Evolutionary conservation across 2,797 vertebrate species (phyloP), one percentile per base, ranked within the genome.

Genomic region (Acridotheres tristis): DNA sequence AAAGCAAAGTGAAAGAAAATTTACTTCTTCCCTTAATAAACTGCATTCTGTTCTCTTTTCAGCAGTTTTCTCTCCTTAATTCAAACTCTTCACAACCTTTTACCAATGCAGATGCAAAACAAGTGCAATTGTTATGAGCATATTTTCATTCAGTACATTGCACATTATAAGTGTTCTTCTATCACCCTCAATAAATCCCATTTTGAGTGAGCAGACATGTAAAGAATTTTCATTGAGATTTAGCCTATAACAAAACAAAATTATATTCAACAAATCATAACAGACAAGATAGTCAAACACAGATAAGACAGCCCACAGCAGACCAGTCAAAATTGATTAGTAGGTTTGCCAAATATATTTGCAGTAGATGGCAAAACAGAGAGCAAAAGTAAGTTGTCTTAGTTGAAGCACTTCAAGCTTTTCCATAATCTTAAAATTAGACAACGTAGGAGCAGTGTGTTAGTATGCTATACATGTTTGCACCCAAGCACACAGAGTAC

Each of bases 291-390:
- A 95, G 87, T 88, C 93, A 96, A 96, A 91, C 82, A 91, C 8
- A 89, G 93, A 89, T 89, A 93, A 90, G 72, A 62, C 79, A 85
- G 85, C 82, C 85, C 67, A 87, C 29, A 65, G 85, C 45, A 85
- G 66, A 84, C 63, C 82, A 96, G 95, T 96, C 94, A 94, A 67
- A 69, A 84, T 4, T 91, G 93, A 95, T 96, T 85, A 96, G 54
- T 50, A 78, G 72, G 36, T 92, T 95, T 83, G 75, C 85, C 67
- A 94, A 93, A 92, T 68, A 85, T 54, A 76, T 80, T 96, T 90
- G 53, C 81, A 76, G 65, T 72, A 82, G 79, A 89, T 54, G 55
- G 74, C 54, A 95, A 94, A 88, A 82, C 21, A 84, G 54, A 82
- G 80, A 88, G 19, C 36, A 88, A 89, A 94, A 95, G 50, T 83